phyloP scores from a whole-genome alignment of 2,888 invertebrate species.

The Pollenia amentaria region DNA sequence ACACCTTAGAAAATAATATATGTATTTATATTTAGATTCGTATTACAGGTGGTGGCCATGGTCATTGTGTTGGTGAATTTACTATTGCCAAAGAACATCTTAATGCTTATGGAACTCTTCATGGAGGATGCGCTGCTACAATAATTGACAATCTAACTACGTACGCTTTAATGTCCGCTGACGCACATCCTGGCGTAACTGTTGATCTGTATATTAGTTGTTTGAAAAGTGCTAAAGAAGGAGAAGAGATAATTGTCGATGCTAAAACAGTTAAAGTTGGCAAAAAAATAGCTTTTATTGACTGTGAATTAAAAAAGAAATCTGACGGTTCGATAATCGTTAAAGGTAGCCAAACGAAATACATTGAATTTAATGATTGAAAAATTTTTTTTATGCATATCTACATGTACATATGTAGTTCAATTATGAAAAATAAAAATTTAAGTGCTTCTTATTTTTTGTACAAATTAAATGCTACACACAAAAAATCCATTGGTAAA shows the following conservation, averaged over 20 bases:
- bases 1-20: background rate
- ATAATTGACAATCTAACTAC: constrained; percentile 90
- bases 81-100: constrained; percentile 90
- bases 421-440: too few relatives aligned
- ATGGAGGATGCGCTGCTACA: constrained; percentile 94
- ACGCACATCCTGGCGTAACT: constrained; percentile 90
- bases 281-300: constrained; percentile 92
- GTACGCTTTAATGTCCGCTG: constrained; percentile 90
- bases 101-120: constrained; percentile 91
- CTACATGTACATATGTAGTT: too few relatives aligned
- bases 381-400: too few relatives aligned
- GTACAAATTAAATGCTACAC: too few relatives aligned
- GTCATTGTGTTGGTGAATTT: constrained; percentile 90
- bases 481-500: too few relatives aligned
- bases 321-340: constrained; percentile 90
- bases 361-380: constrained; percentile 82
- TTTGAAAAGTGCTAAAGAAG: constrained; percentile 90
- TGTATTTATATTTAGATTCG: constrained; percentile 83
- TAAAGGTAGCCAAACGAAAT: constrained; percentile 94
- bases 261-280: constrained; percentile 91
- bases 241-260: constrained; percentile 92
- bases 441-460: too few relatives aligned
- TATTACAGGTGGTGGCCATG: constrained; percentile 87
- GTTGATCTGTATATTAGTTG: constrained; percentile 94
- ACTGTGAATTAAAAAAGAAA: constrained; percentile 92